phyloP scores from a whole-genome alignment of 37 sponge, comb jelly and placozoan genomes.

The Halichondria panicea region DNA sequence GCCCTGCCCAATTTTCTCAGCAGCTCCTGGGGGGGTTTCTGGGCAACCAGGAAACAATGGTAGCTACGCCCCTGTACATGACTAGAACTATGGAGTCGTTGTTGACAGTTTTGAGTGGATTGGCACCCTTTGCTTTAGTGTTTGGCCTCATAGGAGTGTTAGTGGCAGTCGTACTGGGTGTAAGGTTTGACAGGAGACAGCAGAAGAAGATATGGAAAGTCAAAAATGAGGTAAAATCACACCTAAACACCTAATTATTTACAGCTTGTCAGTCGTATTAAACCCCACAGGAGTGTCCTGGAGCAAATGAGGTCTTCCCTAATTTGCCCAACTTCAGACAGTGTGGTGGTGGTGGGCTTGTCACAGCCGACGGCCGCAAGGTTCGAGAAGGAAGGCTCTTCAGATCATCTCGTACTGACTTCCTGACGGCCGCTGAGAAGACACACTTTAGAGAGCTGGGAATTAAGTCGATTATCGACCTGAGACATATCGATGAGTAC shows the following conservation, averaged over 20 bases:
- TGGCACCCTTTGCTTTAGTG: neutral
- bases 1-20: no score
- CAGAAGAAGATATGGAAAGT: neutral
- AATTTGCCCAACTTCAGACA: conserved; percentile 85
- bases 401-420: conserved; percentile 79
- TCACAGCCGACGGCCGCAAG: conserved; percentile 24
- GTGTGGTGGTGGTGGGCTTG: conserved; percentile 55
- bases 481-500: conserved; percentile 61
- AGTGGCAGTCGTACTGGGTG: neutral
- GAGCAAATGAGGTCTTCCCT: no score
- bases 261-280: no score
- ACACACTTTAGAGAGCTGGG: conserved; percentile 47
- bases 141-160: neutral
- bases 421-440: conserved; percentile 58
- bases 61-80: neutral
- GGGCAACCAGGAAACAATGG: neutral
- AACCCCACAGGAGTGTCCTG: no score
- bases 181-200: neutral
- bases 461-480: conserved; percentile 70
- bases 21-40: neutral
- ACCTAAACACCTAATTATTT: no score
- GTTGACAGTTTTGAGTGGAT: neutral
- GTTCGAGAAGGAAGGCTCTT: conserved; percentile 67
- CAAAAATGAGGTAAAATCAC: conserved; percentile 9
- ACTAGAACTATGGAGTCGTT: neutral